Conservation (phyloP, 2,113 vertebrate species). For the Cichladusa arquata region DNA sequence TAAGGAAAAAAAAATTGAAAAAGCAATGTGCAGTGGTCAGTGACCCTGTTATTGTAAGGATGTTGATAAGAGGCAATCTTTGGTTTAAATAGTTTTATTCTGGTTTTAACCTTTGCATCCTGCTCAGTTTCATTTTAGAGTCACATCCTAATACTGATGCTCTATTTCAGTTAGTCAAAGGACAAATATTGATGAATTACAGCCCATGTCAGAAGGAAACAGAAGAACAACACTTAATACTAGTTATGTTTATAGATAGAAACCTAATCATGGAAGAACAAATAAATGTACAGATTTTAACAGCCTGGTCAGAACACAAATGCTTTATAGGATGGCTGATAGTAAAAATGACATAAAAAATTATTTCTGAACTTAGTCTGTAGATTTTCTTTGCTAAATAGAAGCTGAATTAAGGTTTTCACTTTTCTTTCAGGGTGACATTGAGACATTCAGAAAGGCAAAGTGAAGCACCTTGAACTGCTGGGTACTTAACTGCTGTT, state of each 20-base stretch:
- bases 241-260: rapidly evolving
- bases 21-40: not conserved
- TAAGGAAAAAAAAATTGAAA: not conserved
- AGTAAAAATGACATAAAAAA: not conserved
- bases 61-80: not conserved
- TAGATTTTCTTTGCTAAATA: not conserved
- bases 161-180: not conserved
- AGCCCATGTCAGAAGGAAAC: not conserved
- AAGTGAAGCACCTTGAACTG: not conserved
- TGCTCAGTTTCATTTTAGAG: not conserved
- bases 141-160: not conserved
- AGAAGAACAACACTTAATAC: not conserved
- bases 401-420: not conserved
- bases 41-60: not conserved
- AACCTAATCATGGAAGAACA: not conserved
- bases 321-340: not conserved
- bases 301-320: not conserved
- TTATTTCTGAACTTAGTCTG: not conserved
- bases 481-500: not conserved
- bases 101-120: not conserved
- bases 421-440: not conserved
- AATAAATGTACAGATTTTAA: not conserved
- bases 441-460: not conserved
- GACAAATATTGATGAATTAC: not conserved
- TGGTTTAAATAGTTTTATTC: not conserved